These are phyloP conservation scores for Zygaena filipendulae DNA, from an alignment of 2,888 invertebrate genomes.

Conservation along the genomic window DNA sequence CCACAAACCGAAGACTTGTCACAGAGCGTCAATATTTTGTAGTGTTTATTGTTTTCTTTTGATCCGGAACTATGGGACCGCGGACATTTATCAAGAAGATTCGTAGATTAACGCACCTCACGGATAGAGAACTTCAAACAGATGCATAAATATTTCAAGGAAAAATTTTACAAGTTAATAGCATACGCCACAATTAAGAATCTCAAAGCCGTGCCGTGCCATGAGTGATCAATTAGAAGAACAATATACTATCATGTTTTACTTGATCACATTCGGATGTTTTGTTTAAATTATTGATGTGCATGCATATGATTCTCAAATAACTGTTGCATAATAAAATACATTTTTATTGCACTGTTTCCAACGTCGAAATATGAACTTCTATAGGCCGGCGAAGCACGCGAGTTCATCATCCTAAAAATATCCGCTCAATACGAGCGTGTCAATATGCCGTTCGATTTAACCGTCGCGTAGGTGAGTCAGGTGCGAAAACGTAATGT, in stretches of 20 bases:
- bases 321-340: too few species aligned
- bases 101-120: conserved; percentile 37
- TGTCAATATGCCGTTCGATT: conserved; percentile 47
- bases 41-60: conserved; percentile 52
- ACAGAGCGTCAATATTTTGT: conserved; percentile 45
- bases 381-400: too few species aligned
- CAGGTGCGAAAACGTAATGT: too few species aligned
- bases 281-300: too few species aligned
- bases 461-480: conserved; percentile 33
- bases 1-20: conserved; percentile 45
- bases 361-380: too few species aligned
- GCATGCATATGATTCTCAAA: too few species aligned
- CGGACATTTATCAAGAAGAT: conserved; percentile 40
- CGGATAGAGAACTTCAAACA: conserved; percentile 43
- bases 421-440: conserved; percentile 34
- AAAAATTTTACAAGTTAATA: conserved; percentile 37
- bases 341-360: too few species aligned
- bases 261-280: too few species aligned
- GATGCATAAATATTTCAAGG: conserved; percentile 33
- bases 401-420: conserved; percentile 33
- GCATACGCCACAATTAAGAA: too few species aligned
- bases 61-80: conserved; percentile 43
- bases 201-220: too few species aligned
- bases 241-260: too few species aligned
- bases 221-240: too few species aligned